Evolutionary conservation across 2,797 vertebrate genomes (phyloP).

Genomic region (Danio tinwini): DNA sequence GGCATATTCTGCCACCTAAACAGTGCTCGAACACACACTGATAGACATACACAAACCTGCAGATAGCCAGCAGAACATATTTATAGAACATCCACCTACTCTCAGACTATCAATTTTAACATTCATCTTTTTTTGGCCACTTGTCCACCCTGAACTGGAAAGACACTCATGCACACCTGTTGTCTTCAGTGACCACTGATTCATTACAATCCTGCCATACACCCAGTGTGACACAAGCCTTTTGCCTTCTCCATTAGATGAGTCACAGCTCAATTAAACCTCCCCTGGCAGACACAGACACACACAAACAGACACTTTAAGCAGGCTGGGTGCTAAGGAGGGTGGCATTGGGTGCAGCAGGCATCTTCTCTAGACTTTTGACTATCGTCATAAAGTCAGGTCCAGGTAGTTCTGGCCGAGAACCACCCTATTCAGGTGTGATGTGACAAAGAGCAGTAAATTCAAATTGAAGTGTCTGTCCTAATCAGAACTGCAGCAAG

Average conservation of each 20-base stretch:
- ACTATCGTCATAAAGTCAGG: not conserved
- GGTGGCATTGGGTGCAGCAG: conserved; percentile 9
- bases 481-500: no score
- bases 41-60: conserved; percentile 25
- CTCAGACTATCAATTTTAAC: conserved; percentile 5
- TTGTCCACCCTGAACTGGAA: conserved; percentile 9
- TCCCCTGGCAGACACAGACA: conserved; percentile 36
- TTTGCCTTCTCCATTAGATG: conserved; percentile 55
- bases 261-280: conserved; percentile 60
- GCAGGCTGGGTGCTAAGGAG: conserved; percentile 11
- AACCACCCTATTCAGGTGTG: not conserved
- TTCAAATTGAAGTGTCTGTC: no score
- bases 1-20: conserved; percentile 29
- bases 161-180: conserved; percentile 44
- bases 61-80: conserved; percentile 20
- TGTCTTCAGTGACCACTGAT: conserved; percentile 41
- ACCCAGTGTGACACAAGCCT: conserved; percentile 49
- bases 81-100: conserved; percentile 38
- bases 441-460: no score
- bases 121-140: not conserved
- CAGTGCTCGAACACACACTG: conserved; percentile 25
- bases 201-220: conserved; percentile 49
- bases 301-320: conserved; percentile 13
- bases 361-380: conserved; percentile 27
- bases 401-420: not conserved